Evolutionary conservation across 2,888 invertebrate species (phyloP).

Genomic region (Operophtera brumata): DNA sequence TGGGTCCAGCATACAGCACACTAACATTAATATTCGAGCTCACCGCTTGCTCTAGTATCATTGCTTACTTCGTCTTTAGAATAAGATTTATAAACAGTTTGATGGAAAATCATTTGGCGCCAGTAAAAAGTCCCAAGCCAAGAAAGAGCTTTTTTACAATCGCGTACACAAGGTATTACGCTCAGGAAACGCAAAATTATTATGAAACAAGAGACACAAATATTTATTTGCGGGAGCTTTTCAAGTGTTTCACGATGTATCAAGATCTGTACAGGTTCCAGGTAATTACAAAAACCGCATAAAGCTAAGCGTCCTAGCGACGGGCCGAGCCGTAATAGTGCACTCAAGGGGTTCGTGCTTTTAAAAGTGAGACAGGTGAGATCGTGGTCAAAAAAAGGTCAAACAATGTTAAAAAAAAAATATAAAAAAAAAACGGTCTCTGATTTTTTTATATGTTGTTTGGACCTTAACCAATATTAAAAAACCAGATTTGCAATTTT

Average conservation of each 20-base stretch:
- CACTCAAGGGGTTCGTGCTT: too few relatives aligned
- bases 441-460: too few relatives aligned
- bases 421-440: too few relatives aligned
- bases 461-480: too few relatives aligned
- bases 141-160: slow-evolving; percentile 13
- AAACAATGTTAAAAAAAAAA: too few relatives aligned
- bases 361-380: too few relatives aligned
- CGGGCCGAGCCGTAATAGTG: too few relatives aligned
- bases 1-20: slow-evolving; percentile 38
- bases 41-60: slow-evolving; percentile 43
- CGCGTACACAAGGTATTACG: slow-evolving; percentile 36
- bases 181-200: slow-evolving; percentile 41
- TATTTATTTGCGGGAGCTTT: slow-evolving; percentile 43
- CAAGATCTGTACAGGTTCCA: slow-evolving; percentile 46
- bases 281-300: too few relatives aligned
- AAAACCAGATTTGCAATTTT: too few relatives aligned
- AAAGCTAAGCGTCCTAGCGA: too few relatives aligned
- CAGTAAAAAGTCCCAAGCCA: slow-evolving; percentile 27
- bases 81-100: slow-evolving; percentile 53
- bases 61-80: slow-evolving; percentile 50
- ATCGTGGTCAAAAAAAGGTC: too few relatives aligned
- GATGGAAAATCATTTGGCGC: slow-evolving; percentile 48
- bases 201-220: slow-evolving; percentile 45
- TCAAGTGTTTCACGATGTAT: slow-evolving; percentile 43
- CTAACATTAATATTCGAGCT: slow-evolving; percentile 47